Percentiles rank a stretch among this genome's conserved stretches.
Evolutionary conservation across 2,797 vertebrate species (phyloP).

Genomic region (Sebastes elongatus): DNA sequence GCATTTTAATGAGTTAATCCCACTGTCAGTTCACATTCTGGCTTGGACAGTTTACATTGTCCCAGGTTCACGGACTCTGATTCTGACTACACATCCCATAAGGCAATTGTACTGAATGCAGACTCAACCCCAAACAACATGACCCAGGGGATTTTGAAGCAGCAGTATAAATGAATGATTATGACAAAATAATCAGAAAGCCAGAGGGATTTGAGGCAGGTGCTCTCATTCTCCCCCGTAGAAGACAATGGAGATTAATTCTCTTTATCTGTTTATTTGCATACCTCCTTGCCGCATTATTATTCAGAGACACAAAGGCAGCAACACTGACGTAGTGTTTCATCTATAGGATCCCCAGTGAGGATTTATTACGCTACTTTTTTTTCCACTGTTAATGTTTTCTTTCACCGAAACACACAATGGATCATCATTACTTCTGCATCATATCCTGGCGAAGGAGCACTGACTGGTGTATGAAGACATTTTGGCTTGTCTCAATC

Average conservation of each 20-base stretch:
- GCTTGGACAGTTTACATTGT: slow-evolving; percentile 10
- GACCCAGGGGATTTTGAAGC: slow-evolving; percentile 29
- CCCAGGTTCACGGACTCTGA: background rate
- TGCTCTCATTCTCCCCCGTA: slow-evolving; percentile 41
- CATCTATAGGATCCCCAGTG: slow-evolving; percentile 10
- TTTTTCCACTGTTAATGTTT: slow-evolving; percentile 11
- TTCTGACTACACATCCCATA: slow-evolving; percentile 21
- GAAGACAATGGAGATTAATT: slow-evolving; percentile 49
- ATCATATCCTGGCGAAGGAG: background rate
- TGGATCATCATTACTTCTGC: slow-evolving; percentile 17
- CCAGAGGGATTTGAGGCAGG: slow-evolving; percentile 43
- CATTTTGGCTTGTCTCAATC: background rate
- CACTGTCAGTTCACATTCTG: slow-evolving; percentile 5
- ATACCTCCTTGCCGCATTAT: slow-evolving; percentile 29
- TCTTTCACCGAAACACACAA: slow-evolving; percentile 16
- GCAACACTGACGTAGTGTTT: slow-evolving; percentile 25
- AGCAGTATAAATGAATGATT: slow-evolving; percentile 34
- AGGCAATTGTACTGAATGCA: slow-evolving; percentile 10
- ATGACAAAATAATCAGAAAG: slow-evolving; percentile 41
- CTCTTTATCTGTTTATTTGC: slow-evolving; percentile 54
- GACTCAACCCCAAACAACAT: slow-evolving; percentile 46
- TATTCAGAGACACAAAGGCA: slow-evolving; percentile 46
- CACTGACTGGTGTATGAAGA: background rate
- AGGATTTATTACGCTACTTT: slow-evolving; percentile 24
- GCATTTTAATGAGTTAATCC: slow-evolving; percentile 8